A percentile compares a stretch with the other conserved stretches of the same genome.
phyloP scores from a whole-genome alignment of 2,888 invertebrate species.

The Timema cristinae region DNA sequence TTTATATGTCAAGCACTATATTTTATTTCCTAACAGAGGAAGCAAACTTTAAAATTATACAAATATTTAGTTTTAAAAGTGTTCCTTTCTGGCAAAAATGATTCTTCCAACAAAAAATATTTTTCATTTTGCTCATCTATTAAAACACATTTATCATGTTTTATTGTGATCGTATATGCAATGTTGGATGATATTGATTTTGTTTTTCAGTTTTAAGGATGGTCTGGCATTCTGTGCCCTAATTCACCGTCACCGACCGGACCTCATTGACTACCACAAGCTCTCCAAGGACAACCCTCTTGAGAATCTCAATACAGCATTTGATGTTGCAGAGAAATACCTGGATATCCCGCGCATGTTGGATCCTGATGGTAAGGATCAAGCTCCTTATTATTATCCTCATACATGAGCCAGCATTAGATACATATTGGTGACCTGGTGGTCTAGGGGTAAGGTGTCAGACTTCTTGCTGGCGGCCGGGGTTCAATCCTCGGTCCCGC shows the following conservation, averaged over 20 bases:
- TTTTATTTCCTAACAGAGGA: background rate
- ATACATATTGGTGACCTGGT: too few relatives aligned
- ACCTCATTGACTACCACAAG: constrained; percentile 98
- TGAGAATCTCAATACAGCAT: constrained; percentile 98
- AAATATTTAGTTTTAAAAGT: background rate
- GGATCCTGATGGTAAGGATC: constrained; percentile 93
- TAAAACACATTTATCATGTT: background rate
- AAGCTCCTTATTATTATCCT: too few relatives aligned
- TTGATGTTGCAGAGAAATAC: constrained; percentile 99
- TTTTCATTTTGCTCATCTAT: background rate
- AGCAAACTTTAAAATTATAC: background rate
- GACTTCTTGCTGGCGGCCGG: too few relatives aligned
- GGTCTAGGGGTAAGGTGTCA: too few relatives aligned
- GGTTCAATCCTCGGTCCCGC: too few relatives aligned
- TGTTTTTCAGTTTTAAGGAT: constrained; percentile 85
- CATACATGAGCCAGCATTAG: too few relatives aligned
- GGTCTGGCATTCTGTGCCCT: constrained; percentile 99
- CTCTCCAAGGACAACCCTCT: constrained; percentile 98
- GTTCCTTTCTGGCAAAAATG: background rate
- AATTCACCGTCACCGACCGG: constrained; percentile 98
- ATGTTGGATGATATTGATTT: too few relatives aligned
- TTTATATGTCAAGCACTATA: background rate
- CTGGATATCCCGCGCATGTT: constrained; percentile 99
- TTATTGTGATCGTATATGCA: constrained; percentile 1
- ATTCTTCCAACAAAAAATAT: background rate